phyloP scores from a whole-genome alignment of 2,797 vertebrate genomes.

The Poeciliopsis gracilis region DNA sequence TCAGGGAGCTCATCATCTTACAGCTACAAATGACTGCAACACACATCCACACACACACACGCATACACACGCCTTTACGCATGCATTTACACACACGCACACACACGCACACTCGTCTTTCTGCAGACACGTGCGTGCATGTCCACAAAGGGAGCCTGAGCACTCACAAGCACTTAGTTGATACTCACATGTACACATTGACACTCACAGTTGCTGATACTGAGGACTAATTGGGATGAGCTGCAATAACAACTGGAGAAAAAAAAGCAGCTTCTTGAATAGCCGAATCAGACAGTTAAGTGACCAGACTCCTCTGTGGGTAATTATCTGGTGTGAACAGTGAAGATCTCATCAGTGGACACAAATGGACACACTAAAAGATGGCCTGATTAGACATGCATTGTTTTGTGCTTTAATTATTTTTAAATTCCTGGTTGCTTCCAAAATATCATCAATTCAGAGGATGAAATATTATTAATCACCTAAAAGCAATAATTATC shows the following conservation, averaged over 20 bases:
- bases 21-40: constrained; percentile 57
- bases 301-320: constrained; percentile 24
- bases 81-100: constrained; percentile 7
- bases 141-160: constrained; percentile 13
- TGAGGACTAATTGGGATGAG: constrained; percentile 59
- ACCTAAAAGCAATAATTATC: background rate
- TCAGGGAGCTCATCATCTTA: constrained; percentile 70
- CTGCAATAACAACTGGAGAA: constrained; percentile 38
- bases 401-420: background rate
- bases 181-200: constrained; percentile 14
- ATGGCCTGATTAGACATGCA: background rate
- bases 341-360: constrained; percentile 19
- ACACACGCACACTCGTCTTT: constrained; percentile 27
- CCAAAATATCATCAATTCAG: background rate
- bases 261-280: constrained; percentile 32
- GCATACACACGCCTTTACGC: constrained; percentile 28
- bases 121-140: constrained; percentile 19
- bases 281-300: constrained; percentile 18
- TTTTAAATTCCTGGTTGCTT: background rate
- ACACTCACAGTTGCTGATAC: constrained; percentile 24
- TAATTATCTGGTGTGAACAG: constrained; percentile 16
- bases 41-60: constrained; percentile 15
- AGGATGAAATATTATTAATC: background rate
- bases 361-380: constrained; percentile 14
- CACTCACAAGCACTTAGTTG: constrained; percentile 3